Evolutionary conservation across 2,113 vertebrate genomes (phyloP).

Genomic region (Dipodomys stephensi): DNA sequence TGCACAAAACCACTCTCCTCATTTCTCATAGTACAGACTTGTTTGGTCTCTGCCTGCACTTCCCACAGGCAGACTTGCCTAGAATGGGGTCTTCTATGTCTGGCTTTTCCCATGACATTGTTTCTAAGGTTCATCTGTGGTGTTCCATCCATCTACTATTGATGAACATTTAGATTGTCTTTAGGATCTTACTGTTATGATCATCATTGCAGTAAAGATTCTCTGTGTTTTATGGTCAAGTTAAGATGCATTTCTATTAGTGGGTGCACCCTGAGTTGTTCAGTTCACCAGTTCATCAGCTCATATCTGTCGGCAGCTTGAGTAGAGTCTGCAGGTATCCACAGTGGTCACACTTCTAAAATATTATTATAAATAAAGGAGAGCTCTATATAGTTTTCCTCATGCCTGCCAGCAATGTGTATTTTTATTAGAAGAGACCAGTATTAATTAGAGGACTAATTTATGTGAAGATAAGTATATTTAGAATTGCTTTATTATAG

Average conservation of each 20-base stretch:
- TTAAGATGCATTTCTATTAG: neutral
- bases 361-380: neutral
- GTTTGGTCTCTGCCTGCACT: accelerated
- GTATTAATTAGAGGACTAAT: neutral
- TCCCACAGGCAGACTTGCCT: neutral
- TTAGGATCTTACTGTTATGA: neutral
- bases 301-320: neutral
- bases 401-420: neutral
- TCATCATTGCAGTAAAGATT: neutral
- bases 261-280: neutral
- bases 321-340: neutral
- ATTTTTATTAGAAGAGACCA: neutral
- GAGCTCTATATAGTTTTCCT: neutral
- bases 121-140: neutral
- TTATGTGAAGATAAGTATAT: neutral
- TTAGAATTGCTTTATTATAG: neutral
- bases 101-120: neutral
- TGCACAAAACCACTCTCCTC: accelerated
- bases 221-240: too few species aligned
- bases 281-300: too few species aligned
- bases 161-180: neutral
- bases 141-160: neutral
- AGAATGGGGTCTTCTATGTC: accelerated
- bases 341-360: neutral
- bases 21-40: accelerated